phyloP scores from a whole-genome alignment of 2,113 vertebrate species.

The Puma concolor region DNA sequence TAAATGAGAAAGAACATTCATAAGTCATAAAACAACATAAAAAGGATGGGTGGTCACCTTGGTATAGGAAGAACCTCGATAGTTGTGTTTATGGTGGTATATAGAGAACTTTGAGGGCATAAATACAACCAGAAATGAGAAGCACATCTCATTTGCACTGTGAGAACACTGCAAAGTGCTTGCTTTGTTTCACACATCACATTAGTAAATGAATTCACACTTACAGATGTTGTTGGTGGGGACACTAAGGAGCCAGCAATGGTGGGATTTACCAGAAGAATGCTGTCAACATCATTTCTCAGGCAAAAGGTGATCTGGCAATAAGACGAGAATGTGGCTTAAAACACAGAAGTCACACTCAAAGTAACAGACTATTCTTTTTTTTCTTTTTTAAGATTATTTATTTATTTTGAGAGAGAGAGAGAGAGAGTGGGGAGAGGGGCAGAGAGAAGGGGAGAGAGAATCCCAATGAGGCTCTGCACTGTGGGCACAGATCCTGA shows the following conservation, averaged over 20 bases:
- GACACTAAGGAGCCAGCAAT: slow-evolving; percentile 65
- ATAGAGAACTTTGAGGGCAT: slow-evolving; percentile 35
- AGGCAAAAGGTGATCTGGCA: not conserved
- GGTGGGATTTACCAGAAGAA: slow-evolving; percentile 54
- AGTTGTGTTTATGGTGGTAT: not conserved
- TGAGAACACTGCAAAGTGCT: slow-evolving; percentile 59
- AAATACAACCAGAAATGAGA: slow-evolving; percentile 77
- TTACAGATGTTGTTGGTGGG: slow-evolving; percentile 70
- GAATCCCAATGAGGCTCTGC: too few species aligned
- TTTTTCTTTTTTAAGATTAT: too few species aligned
- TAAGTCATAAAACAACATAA: not conserved
- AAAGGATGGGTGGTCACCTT: not conserved
- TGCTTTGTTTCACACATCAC: slow-evolving; percentile 69
- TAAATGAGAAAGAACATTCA: not conserved
- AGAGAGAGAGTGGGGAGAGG: too few species aligned
- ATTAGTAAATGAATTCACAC: slow-evolving; percentile 56
- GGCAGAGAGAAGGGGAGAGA: too few species aligned
- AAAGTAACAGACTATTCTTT: not conserved
- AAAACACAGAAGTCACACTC: not conserved
- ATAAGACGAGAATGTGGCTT: not conserved
- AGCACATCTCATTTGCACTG: not conserved
- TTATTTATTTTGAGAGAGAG: too few species aligned
- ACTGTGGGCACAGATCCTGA: too few species aligned
- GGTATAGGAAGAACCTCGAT: not conserved
- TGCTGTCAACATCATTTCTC: too few species aligned